Base-by-base conservation (phyloP, 2,113 vertebrate species). In the Mystacornis crossleyi region DNA sequence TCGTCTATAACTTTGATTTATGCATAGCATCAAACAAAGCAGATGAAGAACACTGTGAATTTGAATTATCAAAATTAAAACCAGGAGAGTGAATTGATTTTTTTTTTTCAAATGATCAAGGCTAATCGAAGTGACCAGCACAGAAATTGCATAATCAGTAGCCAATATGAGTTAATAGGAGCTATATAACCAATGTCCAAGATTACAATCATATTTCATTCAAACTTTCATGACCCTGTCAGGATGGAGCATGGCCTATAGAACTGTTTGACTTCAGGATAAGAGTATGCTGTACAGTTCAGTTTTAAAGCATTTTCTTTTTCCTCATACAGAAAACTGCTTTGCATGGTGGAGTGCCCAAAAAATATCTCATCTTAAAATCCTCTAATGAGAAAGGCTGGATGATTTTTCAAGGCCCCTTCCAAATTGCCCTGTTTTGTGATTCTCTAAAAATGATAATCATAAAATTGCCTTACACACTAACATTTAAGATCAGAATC, bases 51-150 rank as follows among this genome's bases (percentile, higher is more conserved):
- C 64, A 73, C 57, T 0, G 0, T 86, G 90, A 94, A 95, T 96
- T 88, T 96, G 93, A 97, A 97, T 97, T 95, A 97, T 91, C 93
- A 96, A 97, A 95, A 97, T 97, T 97, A 96, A 97, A 97, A 92
- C 51, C 50, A 85, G 64, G 72, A 92, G 78, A 93, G 86, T 94
- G 94, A 96, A 97, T 94, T 94, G 92, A 84, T 96, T 95, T 90
- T 95, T 94, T 93, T 53, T 86, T 83, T 45, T 29, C 34, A 90
- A 90, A 96, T 8, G 48, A 94, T 78, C 93, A 90, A 86, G 82
- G 72, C 93, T 97, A 97, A 96, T 95, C 89, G 4, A 96, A 94
- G 80, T 93, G 95, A 94, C 93, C 95, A 92, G 80, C 69, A 65
- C 69, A 94, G 72, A 90, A 96, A 95, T 29, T 60, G 36, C 23